Evolutionary conservation across 2,113 vertebrate genomes (phyloP).

Genomic region (Porphyrio hochstetteri): DNA sequence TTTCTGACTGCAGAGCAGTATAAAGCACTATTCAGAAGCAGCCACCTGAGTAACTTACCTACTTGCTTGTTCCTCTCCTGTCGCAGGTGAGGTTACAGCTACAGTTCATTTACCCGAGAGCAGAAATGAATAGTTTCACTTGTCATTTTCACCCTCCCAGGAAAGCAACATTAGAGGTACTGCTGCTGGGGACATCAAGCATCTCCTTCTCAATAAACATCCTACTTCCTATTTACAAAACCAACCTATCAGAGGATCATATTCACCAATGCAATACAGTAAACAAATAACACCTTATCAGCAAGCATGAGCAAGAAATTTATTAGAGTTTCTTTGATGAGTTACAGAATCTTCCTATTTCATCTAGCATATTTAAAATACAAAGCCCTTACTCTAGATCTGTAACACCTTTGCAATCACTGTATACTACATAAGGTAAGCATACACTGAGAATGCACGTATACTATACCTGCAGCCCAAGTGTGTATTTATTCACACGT

Average conservation of each 20-base stretch:
- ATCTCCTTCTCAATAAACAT: neutral
- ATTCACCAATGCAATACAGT: neutral
- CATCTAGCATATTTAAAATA: neutral
- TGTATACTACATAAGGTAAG: neutral
- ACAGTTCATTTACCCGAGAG: neutral
- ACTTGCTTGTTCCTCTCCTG: neutral
- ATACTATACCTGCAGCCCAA: neutral
- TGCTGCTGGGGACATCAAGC: neutral
- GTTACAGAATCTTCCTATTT: neutral
- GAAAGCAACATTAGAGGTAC: neutral
- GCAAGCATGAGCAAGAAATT: neutral
- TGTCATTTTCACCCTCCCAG: neutral
- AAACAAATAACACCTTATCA: neutral
- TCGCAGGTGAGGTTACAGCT: neutral
- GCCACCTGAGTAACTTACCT: constrained; percentile 2
- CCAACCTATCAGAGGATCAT: neutral
- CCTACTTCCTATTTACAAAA: neutral
- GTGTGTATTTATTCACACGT: neutral
- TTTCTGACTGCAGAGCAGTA: neutral
- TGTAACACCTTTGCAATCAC: neutral
- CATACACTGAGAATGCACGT: neutral
- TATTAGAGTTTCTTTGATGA: neutral
- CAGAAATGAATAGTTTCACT: neutral
- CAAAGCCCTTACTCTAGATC: neutral
- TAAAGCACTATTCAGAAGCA: neutral